Evolutionary conservation across 23 tunicate genomes (phyloP), one percentile per base, ranked within the genome.

Genomic region (Clavelina lepadiformis): DNA sequence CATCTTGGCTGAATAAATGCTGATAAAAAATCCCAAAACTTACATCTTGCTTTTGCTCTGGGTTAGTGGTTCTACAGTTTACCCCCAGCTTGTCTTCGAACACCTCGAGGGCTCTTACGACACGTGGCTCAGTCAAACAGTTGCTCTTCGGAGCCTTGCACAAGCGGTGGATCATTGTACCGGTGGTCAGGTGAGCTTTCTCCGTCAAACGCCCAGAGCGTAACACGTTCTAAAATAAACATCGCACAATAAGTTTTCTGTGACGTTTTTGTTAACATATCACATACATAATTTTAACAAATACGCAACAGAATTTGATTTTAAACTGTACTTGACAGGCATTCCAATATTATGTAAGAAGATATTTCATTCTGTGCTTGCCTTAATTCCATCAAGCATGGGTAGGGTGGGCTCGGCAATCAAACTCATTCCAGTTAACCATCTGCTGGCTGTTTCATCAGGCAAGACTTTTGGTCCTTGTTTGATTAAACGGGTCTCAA

Each of bases 361-460:
- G 15, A 41, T 41, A 15, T 41, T 41, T 41, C 31, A 27, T 11
- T 11, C 15, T 11, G 8, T 47, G 66, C 82, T 69, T 70, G 81
- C 97, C 57, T 54, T 56, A 6, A 89, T 18, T 18, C 72, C 75
- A 33, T 41, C 25, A 31, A 89, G 61, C 83, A 81, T 89, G 55
- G 51, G 31, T 15, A 49, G 25, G 18, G 97, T 81, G 38, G 97
- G 97, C 57, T 89, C 53, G 34, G 74, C 63, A 64, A 89, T 81
- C 58, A 89, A 44, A 61, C 76, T 81, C 71, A 89, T 83, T 41
- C 89, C 79, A 63, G 67, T 69, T 56, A 89, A 30, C 97, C 97
- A 89, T 37, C 76, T 49, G 20, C 27, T 50, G 41, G 97, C 80
- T 5, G 53, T 50, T 2, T 51, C 75, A 28, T 89, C 83, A 27